Evolutionary conservation across 23 tunicate species (phyloP).

Genomic region (Phallusia fumigata): DNA sequence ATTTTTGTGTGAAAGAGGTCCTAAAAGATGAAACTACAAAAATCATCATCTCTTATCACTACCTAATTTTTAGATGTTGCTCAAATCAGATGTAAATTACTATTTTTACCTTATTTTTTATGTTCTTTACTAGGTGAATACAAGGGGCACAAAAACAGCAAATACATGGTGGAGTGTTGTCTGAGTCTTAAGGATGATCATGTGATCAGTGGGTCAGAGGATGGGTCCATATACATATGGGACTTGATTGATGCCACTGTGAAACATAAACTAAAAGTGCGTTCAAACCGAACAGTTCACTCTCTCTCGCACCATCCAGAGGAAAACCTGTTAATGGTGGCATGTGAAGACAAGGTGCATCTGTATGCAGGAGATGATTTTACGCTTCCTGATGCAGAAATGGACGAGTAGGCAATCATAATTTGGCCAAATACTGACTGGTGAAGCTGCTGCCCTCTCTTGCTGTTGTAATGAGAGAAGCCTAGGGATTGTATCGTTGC

Average conservation of each 20-base stretch:
- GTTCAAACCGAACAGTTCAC: slow-evolving; percentile 46
- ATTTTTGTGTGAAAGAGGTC: too few relatives aligned
- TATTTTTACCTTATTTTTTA: too few relatives aligned
- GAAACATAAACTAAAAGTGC: slow-evolving; percentile 39
- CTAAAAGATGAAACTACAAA: too few relatives aligned
- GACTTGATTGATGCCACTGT: slow-evolving; percentile 84
- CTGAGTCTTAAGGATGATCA: slow-evolving; percentile 83
- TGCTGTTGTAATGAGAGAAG: too few relatives aligned
- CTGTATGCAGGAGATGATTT: slow-evolving; percentile 35
- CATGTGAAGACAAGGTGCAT: slow-evolving; percentile 58
- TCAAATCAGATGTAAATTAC: too few relatives aligned
- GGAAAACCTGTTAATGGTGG: slow-evolving; percentile 63
- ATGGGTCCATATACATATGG: slow-evolving; percentile 81
- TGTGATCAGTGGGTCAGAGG: slow-evolving; percentile 91
- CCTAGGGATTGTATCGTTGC: too few relatives aligned
- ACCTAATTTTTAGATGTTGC: too few relatives aligned
- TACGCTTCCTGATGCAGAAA: background rate
- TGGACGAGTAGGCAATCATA: too few relatives aligned
- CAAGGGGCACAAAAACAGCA: slow-evolving; percentile 78
- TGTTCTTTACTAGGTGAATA: too few relatives aligned
- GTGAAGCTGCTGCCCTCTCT: too few relatives aligned
- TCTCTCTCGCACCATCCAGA: slow-evolving; percentile 74
- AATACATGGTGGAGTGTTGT: slow-evolving; percentile 84
- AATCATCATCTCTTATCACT: too few relatives aligned
- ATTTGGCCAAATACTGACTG: too few relatives aligned